Conservation (phyloP, 1,140 invertebrate species). For the Oncopodura yosiiana region DNA sequence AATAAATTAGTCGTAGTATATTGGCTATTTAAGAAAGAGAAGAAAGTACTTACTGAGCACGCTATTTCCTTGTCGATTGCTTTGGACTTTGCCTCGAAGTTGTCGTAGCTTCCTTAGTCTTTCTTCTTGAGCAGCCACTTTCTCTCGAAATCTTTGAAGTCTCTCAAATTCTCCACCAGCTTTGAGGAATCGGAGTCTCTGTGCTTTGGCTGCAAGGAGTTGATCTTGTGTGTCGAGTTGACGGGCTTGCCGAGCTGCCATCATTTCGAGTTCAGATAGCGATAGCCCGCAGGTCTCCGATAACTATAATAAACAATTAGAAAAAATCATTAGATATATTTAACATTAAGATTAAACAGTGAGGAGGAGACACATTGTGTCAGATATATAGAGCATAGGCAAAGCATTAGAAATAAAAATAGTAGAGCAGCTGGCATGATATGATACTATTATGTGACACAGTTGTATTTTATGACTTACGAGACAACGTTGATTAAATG, state of each 20-base stretch:
- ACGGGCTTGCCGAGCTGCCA: slow-evolving; percentile 44
- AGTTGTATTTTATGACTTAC: no score
- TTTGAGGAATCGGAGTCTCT: slow-evolving; percentile 85
- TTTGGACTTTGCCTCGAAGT: slow-evolving; percentile 80
- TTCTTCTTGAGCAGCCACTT: slow-evolving; percentile 85
- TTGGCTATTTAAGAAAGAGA: not conserved
- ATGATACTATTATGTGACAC: no score
- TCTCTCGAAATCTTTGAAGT: slow-evolving; percentile 71
- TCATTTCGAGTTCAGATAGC: slow-evolving; percentile 30
- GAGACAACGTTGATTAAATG: no score
- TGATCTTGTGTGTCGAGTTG: slow-evolving; percentile 90
- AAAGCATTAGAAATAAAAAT: no score
- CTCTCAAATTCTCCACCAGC: slow-evolving; percentile 76
- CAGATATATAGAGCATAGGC: no score
- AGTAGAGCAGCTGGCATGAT: no score
- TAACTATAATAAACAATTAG: slow-evolving; percentile 28
- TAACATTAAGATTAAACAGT: slow-evolving; percentile 2
- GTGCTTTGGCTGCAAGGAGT: slow-evolving; percentile 79
- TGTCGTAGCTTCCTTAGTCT: slow-evolving; percentile 81
- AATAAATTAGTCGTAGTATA: not conserved
- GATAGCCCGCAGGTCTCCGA: slow-evolving; percentile 36
- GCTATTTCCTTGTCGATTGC: slow-evolving; percentile 79
- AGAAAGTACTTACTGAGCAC: slow-evolving; percentile 69
- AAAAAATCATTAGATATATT: slow-evolving; percentile 5
- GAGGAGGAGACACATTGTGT: no score